Evolutionary conservation across 2,888 invertebrate genomes (phyloP).

Genomic region (Melanostoma scalare): DNA sequence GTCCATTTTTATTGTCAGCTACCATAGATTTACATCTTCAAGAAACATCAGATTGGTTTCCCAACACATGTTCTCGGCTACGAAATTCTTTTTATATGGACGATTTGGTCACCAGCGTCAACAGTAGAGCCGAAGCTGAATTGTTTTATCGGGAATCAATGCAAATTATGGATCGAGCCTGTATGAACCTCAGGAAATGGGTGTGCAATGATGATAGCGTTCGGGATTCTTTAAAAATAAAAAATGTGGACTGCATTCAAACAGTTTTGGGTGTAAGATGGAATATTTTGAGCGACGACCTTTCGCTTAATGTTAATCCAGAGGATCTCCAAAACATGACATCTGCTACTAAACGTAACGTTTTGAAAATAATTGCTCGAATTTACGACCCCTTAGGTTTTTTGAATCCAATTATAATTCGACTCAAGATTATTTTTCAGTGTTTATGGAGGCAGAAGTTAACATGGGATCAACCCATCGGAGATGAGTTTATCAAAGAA

Average conservation of each 20-base stretch:
- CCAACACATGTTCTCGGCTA: too few relatives aligned
- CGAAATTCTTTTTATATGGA: too few relatives aligned
- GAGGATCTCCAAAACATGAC: background rate
- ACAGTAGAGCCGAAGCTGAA: background rate
- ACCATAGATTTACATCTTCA: background rate
- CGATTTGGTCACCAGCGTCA: background rate
- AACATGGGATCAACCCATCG: background rate
- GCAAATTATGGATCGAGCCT: background rate
- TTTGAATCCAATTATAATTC: background rate
- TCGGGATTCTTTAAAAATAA: too few relatives aligned
- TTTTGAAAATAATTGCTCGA: background rate
- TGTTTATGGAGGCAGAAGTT: background rate
- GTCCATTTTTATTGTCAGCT: background rate
- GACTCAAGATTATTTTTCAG: constrained; percentile 6
- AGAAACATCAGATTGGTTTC: too few relatives aligned
- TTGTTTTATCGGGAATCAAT: background rate
- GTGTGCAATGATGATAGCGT: background rate
- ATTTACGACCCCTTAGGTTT: constrained; percentile 3
- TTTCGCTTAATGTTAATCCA: background rate
- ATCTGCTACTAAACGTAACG: constrained; percentile 2
- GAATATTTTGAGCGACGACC: background rate
- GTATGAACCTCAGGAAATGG: constrained; percentile 6
- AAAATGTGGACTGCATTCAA: background rate
- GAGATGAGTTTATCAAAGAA: too few relatives aligned
- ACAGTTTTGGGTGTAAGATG: constrained; percentile 2